Evolutionary conservation across 2,797 vertebrate genomes (phyloP).

Genomic region (Bucorvus abyssinicus): DNA sequence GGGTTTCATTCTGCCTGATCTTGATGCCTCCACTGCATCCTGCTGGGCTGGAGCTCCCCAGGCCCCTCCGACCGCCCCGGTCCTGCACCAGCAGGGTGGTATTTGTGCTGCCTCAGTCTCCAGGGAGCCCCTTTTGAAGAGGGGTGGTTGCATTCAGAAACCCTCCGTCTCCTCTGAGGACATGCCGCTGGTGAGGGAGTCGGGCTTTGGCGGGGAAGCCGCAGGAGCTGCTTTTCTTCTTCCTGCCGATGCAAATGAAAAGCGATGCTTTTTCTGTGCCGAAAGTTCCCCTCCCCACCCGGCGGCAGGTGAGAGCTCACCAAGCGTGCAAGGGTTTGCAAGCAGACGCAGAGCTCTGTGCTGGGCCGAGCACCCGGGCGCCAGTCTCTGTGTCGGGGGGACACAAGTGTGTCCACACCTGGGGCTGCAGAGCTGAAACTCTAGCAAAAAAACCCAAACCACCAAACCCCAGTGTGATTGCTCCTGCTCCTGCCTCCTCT

Average conservation of each 20-base stretch:
- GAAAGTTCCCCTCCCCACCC: neutral
- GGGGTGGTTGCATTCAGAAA: too few species aligned
- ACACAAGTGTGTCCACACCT: neutral
- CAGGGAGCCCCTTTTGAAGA: neutral
- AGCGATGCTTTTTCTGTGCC: neutral
- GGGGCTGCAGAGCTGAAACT: neutral
- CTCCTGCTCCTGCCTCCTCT: neutral
- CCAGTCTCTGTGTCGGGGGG: neutral
- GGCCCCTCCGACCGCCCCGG: accelerated
- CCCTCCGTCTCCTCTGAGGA: neutral
- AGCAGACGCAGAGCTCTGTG: neutral
- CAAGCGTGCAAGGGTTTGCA: neutral
- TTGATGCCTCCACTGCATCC: neutral
- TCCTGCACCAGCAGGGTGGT: neutral
- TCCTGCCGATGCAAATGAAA: constrained; percentile 8
- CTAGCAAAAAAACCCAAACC: accelerated
- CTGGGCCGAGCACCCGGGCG: neutral
- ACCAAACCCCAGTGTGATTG: accelerated
- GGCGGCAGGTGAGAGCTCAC: neutral
- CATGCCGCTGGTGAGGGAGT: neutral
- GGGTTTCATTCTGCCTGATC: neutral
- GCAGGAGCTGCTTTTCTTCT: neutral
- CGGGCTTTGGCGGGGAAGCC: neutral
- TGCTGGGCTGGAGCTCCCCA: neutral
- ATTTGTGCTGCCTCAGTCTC: neutral